Evolutionary conservation across 2,113 vertebrate genomes (phyloP), one percentile per base, ranked within the genome.

Genomic region (Menura novaehollandiae): DNA sequence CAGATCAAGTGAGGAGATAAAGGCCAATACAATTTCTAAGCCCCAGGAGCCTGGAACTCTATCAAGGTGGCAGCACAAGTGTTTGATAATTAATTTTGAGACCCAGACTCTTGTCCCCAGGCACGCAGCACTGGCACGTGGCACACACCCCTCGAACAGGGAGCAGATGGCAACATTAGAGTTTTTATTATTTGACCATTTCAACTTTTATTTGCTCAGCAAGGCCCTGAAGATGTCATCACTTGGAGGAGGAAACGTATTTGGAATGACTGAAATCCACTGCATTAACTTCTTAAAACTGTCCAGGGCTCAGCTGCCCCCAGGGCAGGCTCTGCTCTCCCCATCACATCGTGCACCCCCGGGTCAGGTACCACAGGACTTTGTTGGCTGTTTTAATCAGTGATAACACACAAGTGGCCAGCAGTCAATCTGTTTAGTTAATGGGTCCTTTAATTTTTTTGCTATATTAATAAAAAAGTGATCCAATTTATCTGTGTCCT

Each of bases 371-470:
- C 35, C 28, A 35, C 8, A 87, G 49, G 56, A 49, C 52, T 79
- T 52, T 0, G 1, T 46, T 21, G 79, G 47, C 32, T 32, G 7
- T 17, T 49, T 55, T 13, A 10, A 93, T 68, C 53, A 63, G 15
- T 32, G 37, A 35, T 13, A 91, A 76, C 64, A 96, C 56, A 67
- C 74, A 84, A 79, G 90, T 78, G 85, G 69, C 78, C 85, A 86
- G 10, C 46, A 95, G 88, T 39, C 79, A 33, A 58, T 28, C 85
- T 26, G 7, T 74, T 93, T 84, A 75, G 76, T 66, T 93, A 89
- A 81, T 3, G 67, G 89, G 81, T 64, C 91, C 85, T 95, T 93
- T 78, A 97, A 91, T 96, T 93, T 72, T 87, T 91, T 33, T 67
- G 43, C 59, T 88, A 27, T 64, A 53, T 91, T 63, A 79, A 89